These are phyloP conservation scores for Orthosia gothica DNA, from an alignment of 2,888 invertebrate genomes.

Conservation along the genomic window DNA sequence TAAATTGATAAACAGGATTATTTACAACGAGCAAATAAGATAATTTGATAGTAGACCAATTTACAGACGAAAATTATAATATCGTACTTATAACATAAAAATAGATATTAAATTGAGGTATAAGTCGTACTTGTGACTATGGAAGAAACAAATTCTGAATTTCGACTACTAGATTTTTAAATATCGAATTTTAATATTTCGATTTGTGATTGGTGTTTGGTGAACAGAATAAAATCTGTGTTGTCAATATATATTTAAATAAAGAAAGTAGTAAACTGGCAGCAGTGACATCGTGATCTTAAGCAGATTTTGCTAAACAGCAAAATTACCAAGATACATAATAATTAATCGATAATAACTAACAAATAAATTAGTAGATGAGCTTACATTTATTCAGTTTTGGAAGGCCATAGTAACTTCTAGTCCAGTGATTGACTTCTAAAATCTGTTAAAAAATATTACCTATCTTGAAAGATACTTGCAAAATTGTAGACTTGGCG, in stretches of 20 bases:
- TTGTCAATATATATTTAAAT: conserved; percentile 4
- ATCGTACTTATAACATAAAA: conserved; percentile 9
- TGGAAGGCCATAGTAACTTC: conserved; percentile 44
- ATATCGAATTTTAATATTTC: conserved; percentile 12
- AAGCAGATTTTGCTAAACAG: conserved; percentile 88
- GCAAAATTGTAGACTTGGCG: neutral
- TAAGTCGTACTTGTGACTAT: conserved; percentile 20
- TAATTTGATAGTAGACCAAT: conserved; percentile 50
- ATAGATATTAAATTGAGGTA: conserved; percentile 43
- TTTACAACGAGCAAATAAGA: conserved; percentile 65
- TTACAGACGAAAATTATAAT: conserved; percentile 16
- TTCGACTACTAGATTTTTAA: neutral
- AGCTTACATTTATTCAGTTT: conserved; percentile 46
- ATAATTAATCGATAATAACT: conserved; percentile 62
- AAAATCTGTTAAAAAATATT: neutral
- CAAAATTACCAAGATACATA: conserved; percentile 90
- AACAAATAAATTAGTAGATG: conserved; percentile 66
- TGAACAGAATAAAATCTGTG: conserved; percentile 11
- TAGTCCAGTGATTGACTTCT: neutral
- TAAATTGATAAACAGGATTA: conserved; percentile 64
- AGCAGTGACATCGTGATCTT: conserved; percentile 81
- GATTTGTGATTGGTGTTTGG: conserved; percentile 21
- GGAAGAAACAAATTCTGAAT: neutral
- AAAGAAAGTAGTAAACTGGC: conserved; percentile 55
- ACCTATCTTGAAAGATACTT: neutral